Percentiles rank a stretch among this genome's conserved stretches.
These are phyloP conservation scores for Protophormia terraenovae DNA, from an alignment of 2,888 invertebrate genomes.

Conservation along the genomic window DNA sequence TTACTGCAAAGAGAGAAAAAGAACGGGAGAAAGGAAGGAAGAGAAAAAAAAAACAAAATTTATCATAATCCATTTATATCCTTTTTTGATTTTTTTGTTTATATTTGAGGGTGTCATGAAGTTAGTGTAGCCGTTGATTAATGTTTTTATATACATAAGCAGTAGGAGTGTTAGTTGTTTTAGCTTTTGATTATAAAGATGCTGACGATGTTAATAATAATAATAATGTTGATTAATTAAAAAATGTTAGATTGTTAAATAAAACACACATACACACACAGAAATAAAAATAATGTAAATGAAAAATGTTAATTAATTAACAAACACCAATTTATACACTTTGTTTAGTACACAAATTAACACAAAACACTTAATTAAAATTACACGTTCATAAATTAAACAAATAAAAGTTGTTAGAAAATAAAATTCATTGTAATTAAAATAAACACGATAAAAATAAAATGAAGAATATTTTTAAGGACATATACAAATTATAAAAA, in stretches of 20 bases:
- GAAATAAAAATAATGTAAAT: not conserved
- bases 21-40: not conserved
- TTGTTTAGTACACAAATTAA: not conserved
- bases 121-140: not conserved
- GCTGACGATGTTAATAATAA: not conserved
- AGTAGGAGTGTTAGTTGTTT: not conserved
- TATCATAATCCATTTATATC: not conserved
- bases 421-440: not conserved
- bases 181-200: not conserved
- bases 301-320: not conserved
- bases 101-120: not conserved
- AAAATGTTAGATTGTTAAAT: not conserved
- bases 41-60: not conserved
- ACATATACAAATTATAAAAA: no score
- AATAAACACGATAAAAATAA: not conserved
- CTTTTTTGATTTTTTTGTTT: not conserved
- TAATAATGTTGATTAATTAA: not conserved
- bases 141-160: not conserved
- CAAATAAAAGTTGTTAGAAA: no score
- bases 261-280: no score
- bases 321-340: not conserved
- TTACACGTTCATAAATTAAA: not conserved
- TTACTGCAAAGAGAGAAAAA: constrained; percentile 47
- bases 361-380: not conserved
- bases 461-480: not conserved